Conservation (phyloP, 2,888 invertebrate genomes). For the Lasioglossum vierecki region DNA sequence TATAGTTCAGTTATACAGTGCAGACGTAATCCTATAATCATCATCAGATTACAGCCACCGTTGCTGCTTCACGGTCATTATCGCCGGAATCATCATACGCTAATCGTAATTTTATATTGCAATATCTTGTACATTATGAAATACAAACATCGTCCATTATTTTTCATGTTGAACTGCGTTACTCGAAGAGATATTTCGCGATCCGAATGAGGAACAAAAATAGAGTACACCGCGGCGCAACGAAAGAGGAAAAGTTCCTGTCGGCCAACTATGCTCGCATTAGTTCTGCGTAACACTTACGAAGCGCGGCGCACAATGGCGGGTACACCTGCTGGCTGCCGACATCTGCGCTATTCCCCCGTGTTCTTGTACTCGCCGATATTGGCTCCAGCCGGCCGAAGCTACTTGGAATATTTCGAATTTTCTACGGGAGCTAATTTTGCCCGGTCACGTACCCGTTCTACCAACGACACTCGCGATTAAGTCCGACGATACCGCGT, state of each 20-base stretch:
- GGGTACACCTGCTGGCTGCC: conserved; percentile 54
- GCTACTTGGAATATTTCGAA: conserved; percentile 63
- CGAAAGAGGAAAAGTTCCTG: conserved; percentile 25
- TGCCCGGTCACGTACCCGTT: conserved; percentile 32
- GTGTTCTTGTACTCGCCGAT: conserved; percentile 55
- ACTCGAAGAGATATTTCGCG: neutral
- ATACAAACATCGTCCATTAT: neutral
- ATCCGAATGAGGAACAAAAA: neutral
- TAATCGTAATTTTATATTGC: neutral
- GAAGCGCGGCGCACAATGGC: conserved; percentile 44
- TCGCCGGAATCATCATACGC: no score
- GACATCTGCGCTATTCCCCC: conserved; percentile 62
- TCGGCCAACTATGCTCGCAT: neutral
- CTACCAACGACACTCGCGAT: conserved; percentile 44
- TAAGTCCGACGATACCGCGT: conserved; percentile 38
- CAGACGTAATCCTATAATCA: no score
- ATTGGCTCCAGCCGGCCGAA: conserved; percentile 53
- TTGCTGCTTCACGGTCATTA: no score
- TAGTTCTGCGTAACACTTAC: conserved; percentile 43
- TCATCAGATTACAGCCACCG: no score
- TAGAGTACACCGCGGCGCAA: neutral
- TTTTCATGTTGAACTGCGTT: neutral
- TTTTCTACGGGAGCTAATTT: conserved; percentile 62
- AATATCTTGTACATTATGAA: neutral
- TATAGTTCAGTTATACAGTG: no score